phyloP scores from a whole-genome alignment of 1,140 invertebrate genomes.

The Orius insidiosus region DNA sequence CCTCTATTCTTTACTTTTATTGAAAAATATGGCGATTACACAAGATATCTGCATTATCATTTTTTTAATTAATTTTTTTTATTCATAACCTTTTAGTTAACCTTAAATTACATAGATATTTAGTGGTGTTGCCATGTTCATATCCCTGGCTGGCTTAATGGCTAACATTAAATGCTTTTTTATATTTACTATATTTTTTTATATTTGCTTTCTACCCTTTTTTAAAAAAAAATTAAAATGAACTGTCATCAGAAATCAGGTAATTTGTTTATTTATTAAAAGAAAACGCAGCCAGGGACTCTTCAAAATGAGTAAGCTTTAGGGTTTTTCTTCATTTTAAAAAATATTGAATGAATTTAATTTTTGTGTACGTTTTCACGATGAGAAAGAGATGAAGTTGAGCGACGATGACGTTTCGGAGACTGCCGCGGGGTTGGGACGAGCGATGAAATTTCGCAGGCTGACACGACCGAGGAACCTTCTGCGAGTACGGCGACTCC shows the following conservation, averaged over 20 bases:
- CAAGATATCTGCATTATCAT: not conserved
- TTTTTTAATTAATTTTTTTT: not conserved
- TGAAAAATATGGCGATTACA: not conserved
- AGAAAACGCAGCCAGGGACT: slow-evolving; percentile 9
- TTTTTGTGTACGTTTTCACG: slow-evolving; percentile 9
- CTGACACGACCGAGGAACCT: not conserved
- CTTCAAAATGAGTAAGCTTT: not conserved
- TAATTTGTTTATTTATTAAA: no score
- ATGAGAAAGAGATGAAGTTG: slow-evolving; percentile 20
- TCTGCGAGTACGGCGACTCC: slow-evolving; percentile 4
- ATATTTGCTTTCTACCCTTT: slow-evolving; percentile 6
- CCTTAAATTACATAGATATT: not conserved
- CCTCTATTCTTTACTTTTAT: slow-evolving; percentile 1
- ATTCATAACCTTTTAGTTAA: not conserved
- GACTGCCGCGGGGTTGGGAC: slow-evolving; percentile 10
- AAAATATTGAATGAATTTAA: no score
- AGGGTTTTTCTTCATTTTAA: no score
- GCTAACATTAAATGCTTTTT: slow-evolving; percentile 6
- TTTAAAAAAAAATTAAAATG: no score
- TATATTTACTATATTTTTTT: slow-evolving; percentile 5
- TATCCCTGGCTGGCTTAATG: slow-evolving; percentile 14
- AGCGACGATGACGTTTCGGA: slow-evolving; percentile 20
- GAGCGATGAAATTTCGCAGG: slow-evolving; percentile 8
- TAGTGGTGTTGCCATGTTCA: slow-evolving; percentile 7
- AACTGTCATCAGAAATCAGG: no score